Evolutionary conservation across 2,888 invertebrate genomes (phyloP), one percentile per base, ranked within the genome.

Genomic region (Cosmia pyralina): DNA sequence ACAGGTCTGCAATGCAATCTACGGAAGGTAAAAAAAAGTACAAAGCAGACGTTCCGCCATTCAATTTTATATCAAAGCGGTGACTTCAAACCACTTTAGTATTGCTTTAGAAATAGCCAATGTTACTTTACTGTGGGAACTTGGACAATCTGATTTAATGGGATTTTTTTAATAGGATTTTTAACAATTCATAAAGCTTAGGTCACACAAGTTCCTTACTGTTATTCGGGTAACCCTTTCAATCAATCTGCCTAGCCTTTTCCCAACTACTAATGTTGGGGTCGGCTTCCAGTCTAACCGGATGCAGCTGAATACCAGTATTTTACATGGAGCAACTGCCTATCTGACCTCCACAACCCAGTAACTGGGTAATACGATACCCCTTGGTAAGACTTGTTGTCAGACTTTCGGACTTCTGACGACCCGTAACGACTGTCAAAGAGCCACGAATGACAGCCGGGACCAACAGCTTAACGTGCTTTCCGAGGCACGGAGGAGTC

Each of bases 41-140:
- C 52, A 69, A 74, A 68, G 19, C 70, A 69, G 85, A 75, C 73
- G 75, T 77, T 75, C 74, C 82, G 46, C 78, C 65, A 77, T 86
- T 83, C 72, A 86, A 86, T 86, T 86, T 75, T 63, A 86, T 86
- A 85, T 86, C 73, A 74, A 79, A 77, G 80, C 74, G 64, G 34
- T 75, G 72, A 67, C 79, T 79, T 79, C 65, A 69, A 80, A 81
- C 81, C 80, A 77, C 75, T 86, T 79, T 58, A 75, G 75, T 69
- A 78, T 75, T 73, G 75, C 77, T 81, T 82, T 76, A 79, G 69
- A 79, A 78, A 77, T 76, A 76, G 50, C 64, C 62, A 66, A 82
- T 81, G 70, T 72, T 73, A 53, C 60, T 44, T 72, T 64, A 48
- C 48, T 44, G 60, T 11, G 6, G 13, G 4, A 63, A 22, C 72